These are phyloP conservation scores for Dinocampus coccinellae DNA, from an alignment of 2,888 invertebrate species.

Conservation along the genomic window DNA sequence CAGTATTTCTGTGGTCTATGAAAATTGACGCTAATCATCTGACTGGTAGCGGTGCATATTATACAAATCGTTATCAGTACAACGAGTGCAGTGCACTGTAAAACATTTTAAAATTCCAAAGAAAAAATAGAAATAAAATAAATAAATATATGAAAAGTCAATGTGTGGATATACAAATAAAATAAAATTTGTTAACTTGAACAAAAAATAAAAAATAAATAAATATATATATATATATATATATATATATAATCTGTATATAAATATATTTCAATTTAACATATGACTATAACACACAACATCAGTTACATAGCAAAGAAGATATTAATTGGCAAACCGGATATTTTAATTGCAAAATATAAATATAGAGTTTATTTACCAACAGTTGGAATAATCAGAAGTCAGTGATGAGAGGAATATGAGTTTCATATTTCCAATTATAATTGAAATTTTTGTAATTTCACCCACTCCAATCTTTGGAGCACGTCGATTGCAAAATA, in stretches of 20 bases:
- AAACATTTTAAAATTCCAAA: not conserved
- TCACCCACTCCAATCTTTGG: not conserved
- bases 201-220: too few species aligned
- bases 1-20: constrained; percentile 39
- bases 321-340: constrained; percentile 3
- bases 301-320: not conserved
- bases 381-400: too few species aligned
- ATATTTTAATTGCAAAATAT: constrained; percentile 12
- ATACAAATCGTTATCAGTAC: not conserved
- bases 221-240: too few species aligned
- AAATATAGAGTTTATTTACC: too few species aligned
- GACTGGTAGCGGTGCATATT: constrained; percentile 28
- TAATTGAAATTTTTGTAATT: constrained; percentile 24
- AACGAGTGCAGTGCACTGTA: not conserved
- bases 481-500: constrained; percentile 11
- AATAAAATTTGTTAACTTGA: too few species aligned
- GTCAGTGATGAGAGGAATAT: not conserved
- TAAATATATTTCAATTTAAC: not conserved
- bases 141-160: too few species aligned
- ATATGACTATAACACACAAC: not conserved
- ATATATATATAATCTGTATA: too few species aligned
- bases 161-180: too few species aligned
- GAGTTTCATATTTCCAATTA: constrained; percentile 34
- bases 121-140: not conserved
- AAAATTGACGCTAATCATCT: constrained; percentile 54